phyloP scores from a whole-genome alignment of 2,888 invertebrate species.

The Mimumesa dahlbomi region DNA sequence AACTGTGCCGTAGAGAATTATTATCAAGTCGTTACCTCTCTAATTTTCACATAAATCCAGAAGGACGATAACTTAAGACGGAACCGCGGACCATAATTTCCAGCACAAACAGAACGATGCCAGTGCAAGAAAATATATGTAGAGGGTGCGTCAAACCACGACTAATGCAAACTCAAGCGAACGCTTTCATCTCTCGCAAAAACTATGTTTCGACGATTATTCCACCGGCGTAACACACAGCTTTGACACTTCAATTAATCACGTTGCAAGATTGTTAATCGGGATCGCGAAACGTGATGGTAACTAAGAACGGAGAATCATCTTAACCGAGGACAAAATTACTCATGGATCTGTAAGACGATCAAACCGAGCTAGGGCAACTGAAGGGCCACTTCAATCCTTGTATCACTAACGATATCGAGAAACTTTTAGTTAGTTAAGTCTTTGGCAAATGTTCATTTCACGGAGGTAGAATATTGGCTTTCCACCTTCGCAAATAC shows the following conservation, averaged over 20 bases:
- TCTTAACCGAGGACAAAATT: conserved; percentile 49
- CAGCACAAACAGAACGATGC: background rate
- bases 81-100: background rate
- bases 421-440: conserved; percentile 7
- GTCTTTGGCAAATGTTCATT: background rate
- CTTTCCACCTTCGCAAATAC: no score
- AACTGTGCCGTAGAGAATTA: conserved; percentile 3
- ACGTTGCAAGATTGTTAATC: conserved; percentile 42
- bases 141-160: background rate
- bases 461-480: no score
- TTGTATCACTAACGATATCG: conserved; percentile 46
- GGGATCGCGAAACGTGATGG: conserved; percentile 35
- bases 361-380: conserved; percentile 22
- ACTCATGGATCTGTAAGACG: conserved; percentile 43
- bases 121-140: background rate
- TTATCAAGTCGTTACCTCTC: conserved; percentile 9
- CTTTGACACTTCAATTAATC: conserved; percentile 55
- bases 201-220: conserved; percentile 7
- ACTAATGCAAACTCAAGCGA: background rate
- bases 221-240: background rate
- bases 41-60: conserved; percentile 4
- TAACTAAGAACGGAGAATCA: conserved; percentile 37
- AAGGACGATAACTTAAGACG: background rate
- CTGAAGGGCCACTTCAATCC: conserved; percentile 29
- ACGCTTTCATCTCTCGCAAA: background rate